These are phyloP conservation scores for Cisticola juncidis DNA, from an alignment of 2,113 vertebrate species.

Conservation along the genomic window DNA sequence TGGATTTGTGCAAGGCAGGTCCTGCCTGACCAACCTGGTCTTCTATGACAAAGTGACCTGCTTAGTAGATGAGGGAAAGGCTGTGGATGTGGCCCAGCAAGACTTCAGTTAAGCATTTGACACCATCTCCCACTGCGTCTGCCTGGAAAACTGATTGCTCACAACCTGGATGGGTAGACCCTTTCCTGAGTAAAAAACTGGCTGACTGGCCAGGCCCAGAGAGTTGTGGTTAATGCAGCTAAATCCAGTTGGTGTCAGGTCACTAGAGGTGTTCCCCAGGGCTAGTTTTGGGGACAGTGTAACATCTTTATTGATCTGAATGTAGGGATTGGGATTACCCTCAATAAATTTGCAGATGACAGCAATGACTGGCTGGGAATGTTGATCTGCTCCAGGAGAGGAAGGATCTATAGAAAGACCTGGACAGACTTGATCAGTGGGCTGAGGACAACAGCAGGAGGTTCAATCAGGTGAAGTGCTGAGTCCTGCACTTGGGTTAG, in stretches of 20 bases:
- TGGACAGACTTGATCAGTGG: neutral
- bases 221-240: neutral
- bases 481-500: neutral
- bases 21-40: neutral
- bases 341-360: neutral
- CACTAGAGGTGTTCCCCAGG: neutral
- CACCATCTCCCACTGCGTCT: neutral
- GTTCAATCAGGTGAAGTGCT: fast-evolving
- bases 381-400: neutral
- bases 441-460: neutral
- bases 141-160: neutral
- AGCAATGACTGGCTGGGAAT: neutral
- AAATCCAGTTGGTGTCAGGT: neutral
- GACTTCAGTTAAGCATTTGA: neutral
- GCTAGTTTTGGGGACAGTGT: neutral
- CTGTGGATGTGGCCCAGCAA: neutral
- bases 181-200: neutral
- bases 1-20: neutral
- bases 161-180: neutral
- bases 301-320: neutral
- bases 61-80: neutral
- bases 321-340: no score
- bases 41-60: neutral
- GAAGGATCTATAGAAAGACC: neutral
- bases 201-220: neutral